Evolutionary conservation across 2,888 invertebrate genomes (phyloP), one percentile per base, ranked within the genome.

Genomic region (Drosophila putrida): DNA sequence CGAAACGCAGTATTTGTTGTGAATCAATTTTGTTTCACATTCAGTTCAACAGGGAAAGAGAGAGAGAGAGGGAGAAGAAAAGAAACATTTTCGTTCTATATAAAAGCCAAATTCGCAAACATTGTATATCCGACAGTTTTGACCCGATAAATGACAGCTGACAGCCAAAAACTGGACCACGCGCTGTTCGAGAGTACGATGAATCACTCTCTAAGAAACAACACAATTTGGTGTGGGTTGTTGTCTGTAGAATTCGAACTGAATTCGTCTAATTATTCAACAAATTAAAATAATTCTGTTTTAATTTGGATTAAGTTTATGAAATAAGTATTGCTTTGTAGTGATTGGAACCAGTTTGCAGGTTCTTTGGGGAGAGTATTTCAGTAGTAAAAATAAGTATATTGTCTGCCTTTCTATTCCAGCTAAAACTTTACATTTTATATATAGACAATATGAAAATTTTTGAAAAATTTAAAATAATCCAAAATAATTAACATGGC

Each of bases 61-160:
- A 13, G 54, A 50, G 27, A 64, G 25, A 39, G 41, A 46, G 13
- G 5, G 13, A 28, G 33, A 15, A 20, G 41, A 31, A 46, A 38
- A 54, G 6, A 50, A 36, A 71, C 39, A 31, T 44, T 49, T 68
- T 59, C 28, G 51, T 47, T 61, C 49, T 46, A 62, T 44, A 44
- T 57, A 58, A 43, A 55, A 49, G 25, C 47, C 44, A 50, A 27
- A 38, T n/a, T 49, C 46, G 44, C 33, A 41, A 62, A 55, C 35
- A 50, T 20, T 20, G 20, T 55, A 63, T 33, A 62, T 65, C 58
- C 55, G 66, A 54, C 75, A 70, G 57, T 61, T 57, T 53, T 66
- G 79, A 69, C 64, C 63, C 67, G 55, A 31, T 47, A 63, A 67
- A 63, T 79, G 78, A 78, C 78, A 78, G 79, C 69, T 47, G 75